A percentile compares a stretch with the other conserved stretches of the same genome.
Conservation (phyloP, 53 echinoderm and acorn worm genomes). For the Actinopyga echinites region DNA sequence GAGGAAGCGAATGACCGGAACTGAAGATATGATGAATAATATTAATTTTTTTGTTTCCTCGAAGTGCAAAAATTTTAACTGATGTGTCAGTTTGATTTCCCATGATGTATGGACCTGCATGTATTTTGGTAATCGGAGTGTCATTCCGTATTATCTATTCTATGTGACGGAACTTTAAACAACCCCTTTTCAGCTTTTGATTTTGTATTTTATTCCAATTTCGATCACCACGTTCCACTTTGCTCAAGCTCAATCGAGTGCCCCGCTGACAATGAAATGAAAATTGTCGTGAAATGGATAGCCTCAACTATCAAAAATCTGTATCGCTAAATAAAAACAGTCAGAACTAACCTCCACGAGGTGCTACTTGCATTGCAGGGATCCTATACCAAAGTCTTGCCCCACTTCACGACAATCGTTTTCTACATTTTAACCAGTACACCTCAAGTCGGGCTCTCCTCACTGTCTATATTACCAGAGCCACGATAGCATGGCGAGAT, state of each 20-base stretch:
- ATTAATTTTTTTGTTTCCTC: too few species aligned
- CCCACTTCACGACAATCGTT: constrained; percentile 14
- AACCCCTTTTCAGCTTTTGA: background rate
- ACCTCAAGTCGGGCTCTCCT: background rate
- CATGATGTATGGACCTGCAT: constrained; percentile 1
- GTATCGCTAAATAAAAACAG: constrained; percentile 16
- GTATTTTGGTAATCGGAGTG: background rate
- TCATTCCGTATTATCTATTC: background rate
- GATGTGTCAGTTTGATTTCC: background rate
- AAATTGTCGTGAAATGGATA: constrained; percentile 33
- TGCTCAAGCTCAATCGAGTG: constrained; percentile 1
- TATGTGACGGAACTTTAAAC: constrained; percentile 1
- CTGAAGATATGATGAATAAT: too few species aligned
- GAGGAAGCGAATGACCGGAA: too few species aligned
- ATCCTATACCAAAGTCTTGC: constrained; percentile 1
- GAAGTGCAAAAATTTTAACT: background rate
- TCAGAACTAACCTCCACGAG: constrained; percentile 6
- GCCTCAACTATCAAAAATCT: background rate
- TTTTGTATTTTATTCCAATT: constrained; percentile 35
- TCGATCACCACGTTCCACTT: background rate
- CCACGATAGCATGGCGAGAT: background rate
- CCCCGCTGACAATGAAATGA: constrained; percentile 29
- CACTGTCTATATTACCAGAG: constrained; percentile 11
- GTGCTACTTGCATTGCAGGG: constrained; percentile 32
- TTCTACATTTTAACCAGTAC: background rate